These are phyloP conservation scores for Erebia epiphron DNA, from an alignment of 2,888 invertebrate genomes.

Conservation along the genomic window DNA sequence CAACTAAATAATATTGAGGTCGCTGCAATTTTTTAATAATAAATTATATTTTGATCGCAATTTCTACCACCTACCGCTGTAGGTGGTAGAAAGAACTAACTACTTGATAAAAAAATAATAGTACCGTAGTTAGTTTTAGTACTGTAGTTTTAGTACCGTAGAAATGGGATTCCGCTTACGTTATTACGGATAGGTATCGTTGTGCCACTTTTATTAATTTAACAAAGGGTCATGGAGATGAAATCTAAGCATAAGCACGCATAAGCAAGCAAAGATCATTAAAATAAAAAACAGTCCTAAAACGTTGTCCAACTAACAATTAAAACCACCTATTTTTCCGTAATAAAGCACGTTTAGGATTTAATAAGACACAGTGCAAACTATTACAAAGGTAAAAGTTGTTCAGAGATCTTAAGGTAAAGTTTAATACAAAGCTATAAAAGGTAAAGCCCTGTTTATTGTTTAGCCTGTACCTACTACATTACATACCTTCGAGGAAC, in stretches of 20 bases:
- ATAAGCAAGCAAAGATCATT: neutral
- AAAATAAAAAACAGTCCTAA: neutral
- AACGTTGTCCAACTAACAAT: neutral
- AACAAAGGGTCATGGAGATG: neutral
- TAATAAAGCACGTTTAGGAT: neutral
- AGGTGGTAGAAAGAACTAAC: no score
- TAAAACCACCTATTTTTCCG: neutral
- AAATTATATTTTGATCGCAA: no score
- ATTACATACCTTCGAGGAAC: constrained; percentile 40
- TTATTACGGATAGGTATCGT: no score
- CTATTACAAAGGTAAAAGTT: constrained; percentile 7
- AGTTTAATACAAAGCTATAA: constrained; percentile 25
- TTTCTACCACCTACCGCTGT: no score
- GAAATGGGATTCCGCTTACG: no score
- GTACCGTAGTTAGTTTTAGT: no score
- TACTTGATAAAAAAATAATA: no score
- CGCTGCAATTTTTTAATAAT: no score
- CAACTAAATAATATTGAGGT: no score
- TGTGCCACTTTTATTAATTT: neutral
- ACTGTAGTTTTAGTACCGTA: no score
- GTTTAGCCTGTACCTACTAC: constrained; percentile 35
- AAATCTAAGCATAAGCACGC: no score
- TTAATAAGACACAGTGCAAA: neutral
- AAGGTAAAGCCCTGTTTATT: constrained; percentile 39
- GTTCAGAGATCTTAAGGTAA: constrained; percentile 8